phyloP scores from a whole-genome alignment of 2,888 invertebrate genomes.

The Nomada flava region DNA sequence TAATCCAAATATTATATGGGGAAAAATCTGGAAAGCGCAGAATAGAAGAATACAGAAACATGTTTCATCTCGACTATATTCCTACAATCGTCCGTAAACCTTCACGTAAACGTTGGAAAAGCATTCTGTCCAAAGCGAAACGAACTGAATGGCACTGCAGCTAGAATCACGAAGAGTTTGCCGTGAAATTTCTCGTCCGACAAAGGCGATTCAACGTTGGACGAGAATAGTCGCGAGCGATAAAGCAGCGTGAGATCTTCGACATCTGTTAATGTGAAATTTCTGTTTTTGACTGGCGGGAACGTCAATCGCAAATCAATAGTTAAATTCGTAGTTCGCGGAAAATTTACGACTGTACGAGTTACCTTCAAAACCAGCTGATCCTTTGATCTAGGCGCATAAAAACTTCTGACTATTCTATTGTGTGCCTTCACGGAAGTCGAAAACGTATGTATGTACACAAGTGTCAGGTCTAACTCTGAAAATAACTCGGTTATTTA shows the following conservation, averaged over 20 bases:
- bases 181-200: slow-evolving; percentile 4
- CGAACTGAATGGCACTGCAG: background rate
- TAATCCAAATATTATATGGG: too few relatives aligned
- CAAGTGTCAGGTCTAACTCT: too few relatives aligned
- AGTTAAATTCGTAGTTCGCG: too few relatives aligned
- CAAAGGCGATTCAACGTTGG: slow-evolving; percentile 1
- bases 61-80: too few relatives aligned
- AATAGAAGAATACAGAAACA: too few relatives aligned
- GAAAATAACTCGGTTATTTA: background rate
- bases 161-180: background rate
- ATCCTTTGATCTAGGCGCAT: slow-evolving; percentile 30
- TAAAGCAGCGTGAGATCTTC: slow-evolving; percentile 16
- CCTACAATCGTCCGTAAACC: background rate
- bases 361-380: slow-evolving; percentile 10
- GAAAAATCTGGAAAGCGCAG: too few relatives aligned
- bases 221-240: background rate
- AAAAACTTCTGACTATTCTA: slow-evolving; percentile 15
- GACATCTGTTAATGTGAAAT: background rate
- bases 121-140: background rate
- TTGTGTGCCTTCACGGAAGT: background rate
- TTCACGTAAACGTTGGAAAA: background rate
- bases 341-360: background rate
- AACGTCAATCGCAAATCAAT: background rate
- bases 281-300: slow-evolving; percentile 4
- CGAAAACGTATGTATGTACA: too few relatives aligned